Evolutionary conservation across 2,888 invertebrate genomes (phyloP).

Genomic region (Leistus spinibarbis): DNA sequence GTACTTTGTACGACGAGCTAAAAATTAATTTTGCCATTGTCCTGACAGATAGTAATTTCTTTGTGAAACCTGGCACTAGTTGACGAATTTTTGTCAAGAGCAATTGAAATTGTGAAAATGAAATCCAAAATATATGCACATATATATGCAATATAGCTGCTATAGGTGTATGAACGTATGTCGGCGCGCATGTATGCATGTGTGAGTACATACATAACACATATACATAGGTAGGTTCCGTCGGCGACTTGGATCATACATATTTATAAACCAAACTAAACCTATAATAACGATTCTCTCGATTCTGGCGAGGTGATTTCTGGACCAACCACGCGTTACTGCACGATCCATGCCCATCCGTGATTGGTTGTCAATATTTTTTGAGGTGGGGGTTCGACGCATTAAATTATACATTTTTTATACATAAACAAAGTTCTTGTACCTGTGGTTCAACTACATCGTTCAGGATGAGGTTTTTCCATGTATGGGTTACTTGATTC

Average conservation of each 20-base stretch:
- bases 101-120: too few relatives aligned
- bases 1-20: too few relatives aligned
- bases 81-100: too few relatives aligned
- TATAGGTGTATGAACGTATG: neutral
- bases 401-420: constrained; percentile 36
- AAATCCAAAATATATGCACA: neutral
- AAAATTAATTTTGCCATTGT: too few relatives aligned
- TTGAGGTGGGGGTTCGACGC: constrained; percentile 5
- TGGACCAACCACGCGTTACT: constrained; percentile 23
- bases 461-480: neutral
- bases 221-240: constrained; percentile 4
- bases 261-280: constrained; percentile 58
- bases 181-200: constrained; percentile 5
- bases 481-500: neutral
- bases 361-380: constrained; percentile 37
- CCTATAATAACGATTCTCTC: constrained; percentile 54
- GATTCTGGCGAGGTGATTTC: constrained; percentile 25
- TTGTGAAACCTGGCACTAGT: too few relatives aligned
- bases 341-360: constrained; percentile 17
- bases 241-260: constrained; percentile 53
- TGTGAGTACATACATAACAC: constrained; percentile 11
- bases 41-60: too few relatives aligned
- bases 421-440: constrained; percentile 26
- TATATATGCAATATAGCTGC: too few relatives aligned
- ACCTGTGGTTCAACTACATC: neutral